These are phyloP conservation scores for Oryzias woworae DNA, from an alignment of 2,113 vertebrate genomes.

Conservation along the genomic window DNA sequence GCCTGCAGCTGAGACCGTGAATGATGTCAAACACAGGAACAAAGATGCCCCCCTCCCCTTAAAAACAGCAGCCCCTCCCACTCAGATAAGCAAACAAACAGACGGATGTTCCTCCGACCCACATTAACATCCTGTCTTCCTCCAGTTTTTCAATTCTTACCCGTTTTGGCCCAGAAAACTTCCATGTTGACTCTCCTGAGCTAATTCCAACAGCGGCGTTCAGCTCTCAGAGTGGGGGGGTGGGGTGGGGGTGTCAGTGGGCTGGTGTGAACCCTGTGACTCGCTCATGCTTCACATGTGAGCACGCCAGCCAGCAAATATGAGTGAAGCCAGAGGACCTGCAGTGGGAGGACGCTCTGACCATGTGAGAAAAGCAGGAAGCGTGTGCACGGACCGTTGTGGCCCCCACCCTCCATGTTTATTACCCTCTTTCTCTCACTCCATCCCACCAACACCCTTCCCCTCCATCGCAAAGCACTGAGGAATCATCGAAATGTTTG, in stretches of 20 bases:
- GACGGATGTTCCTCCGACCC: too few relatives aligned
- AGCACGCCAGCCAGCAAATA: conserved; percentile 26
- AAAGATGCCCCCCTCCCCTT: too few relatives aligned
- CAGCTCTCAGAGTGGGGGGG: conserved; percentile 6
- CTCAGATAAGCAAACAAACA: too few relatives aligned
- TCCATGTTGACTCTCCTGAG: conserved; percentile 55
- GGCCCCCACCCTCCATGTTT: conserved; percentile 14
- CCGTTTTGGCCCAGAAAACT: conserved; percentile 64
- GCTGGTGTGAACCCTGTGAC: conserved; percentile 44
- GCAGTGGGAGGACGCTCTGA: background rate
- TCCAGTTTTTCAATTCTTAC: conserved; percentile 45
- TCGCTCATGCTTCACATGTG: conserved; percentile 46
- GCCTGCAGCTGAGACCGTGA: too few relatives aligned
- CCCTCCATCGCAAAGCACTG: conserved; percentile 13
- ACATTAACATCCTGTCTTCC: background rate
- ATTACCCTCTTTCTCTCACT: conserved; percentile 9
- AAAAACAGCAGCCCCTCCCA: too few relatives aligned
- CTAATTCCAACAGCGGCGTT: conserved; percentile 6
- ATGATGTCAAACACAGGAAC: too few relatives aligned
- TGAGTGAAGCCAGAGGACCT: conserved; percentile 11
- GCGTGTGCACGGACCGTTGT: conserved; percentile 7
- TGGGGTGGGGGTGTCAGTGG: background rate
- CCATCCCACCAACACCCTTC: conserved; percentile 11
- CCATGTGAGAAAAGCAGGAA: conserved; percentile 46
- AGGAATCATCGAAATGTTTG: background rate